Evolutionary conservation across 2,113 vertebrate species (phyloP), one percentile per base, ranked within the genome.

Genomic region (Anhinga rufa): DNA sequence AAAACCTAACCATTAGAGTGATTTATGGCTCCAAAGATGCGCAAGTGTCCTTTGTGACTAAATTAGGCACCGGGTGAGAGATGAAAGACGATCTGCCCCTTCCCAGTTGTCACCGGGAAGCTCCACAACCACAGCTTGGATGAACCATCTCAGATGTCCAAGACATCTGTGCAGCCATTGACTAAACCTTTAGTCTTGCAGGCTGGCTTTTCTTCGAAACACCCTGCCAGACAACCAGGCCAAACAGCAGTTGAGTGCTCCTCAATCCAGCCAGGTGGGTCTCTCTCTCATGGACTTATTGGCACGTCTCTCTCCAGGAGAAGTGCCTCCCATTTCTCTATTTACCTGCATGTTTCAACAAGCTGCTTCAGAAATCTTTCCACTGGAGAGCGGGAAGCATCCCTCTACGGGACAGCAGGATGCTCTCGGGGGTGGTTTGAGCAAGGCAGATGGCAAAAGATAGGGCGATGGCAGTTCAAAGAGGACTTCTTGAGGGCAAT

Each of bases 301-400:
- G 81, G 77, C 58, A 78, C 3, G 0, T 10, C 24, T 32, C 42
- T 46, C 17, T 40, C 12, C 3, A 32, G 49, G 28, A 55, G 54
- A n/a, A 3, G 17, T 8, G 60, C 36, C 6, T 55, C 65, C 21
- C 2, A 0, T 70, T 71, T 66, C 78, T 85, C 21, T 15, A 4
- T 36, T 49, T 25, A 13, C 40, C 42, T 28, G 46, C 22, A 4
- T 0, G 1, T 38, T 78, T 44, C 34, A 6, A 17, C 20, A 28
- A 0, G 1, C 8, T 19, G 40, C 64, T n/a, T 4, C 19, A 17
- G 18, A 55, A 76, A 60, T 16, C 31, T 58, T 52, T 22, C 16
- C 42, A 28, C 0, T 4, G 71, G 31, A 55, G 14, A 55, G 71
- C 0, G 32, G 65, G 32, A 24, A n/a, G 12, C 31, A 48, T 16